Base-by-base conservation (phyloP, 2,797 vertebrate species). In the Rhinella marina region DNA sequence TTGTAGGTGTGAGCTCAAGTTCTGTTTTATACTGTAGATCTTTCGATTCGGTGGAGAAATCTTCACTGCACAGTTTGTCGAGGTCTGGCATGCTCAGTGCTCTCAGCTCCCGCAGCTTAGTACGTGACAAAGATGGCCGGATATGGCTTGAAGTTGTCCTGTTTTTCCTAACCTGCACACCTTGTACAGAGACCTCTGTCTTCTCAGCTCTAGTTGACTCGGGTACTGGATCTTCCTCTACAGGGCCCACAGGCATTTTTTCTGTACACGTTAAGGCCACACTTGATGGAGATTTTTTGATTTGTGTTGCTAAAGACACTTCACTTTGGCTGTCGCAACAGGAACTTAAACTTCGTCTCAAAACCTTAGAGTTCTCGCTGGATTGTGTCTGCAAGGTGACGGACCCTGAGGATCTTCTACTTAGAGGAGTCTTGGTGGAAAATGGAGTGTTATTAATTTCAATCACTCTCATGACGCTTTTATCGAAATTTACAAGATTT, bases 41-140 rank as follows among this genome's bases (percentile, higher is more conserved):
- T 0, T 90, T 90, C 0, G 93, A 85, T 0, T 93, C 91, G 2
- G 89, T 91, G 0, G 93, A 91, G 84, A 96, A 96, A 32, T 96
- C 94, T 66, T 96, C 96, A 0, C 92, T 93, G 7, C 96, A 97
- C 10, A 98, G 93, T 89, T 97, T 98, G 91, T 98, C 97, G 13
- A 98, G 92, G 88, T 98, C 97, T 0, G 98, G 98, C 98, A 99
- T 98, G 90, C 97, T 99, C 86, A 98, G 92, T 2, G 97, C 97
- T 64, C 97, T 93, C 19, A 98, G 94, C 89, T 99, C 97, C 92
- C 97, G 94, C 57, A 98, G 92, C 90, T 95, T 96, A 23, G 94
- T 95, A 86, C 93, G 94, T 23, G 96, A 95, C 64, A 96, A 83
- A 0, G 90, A 92, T 0, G 92, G 90, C 1, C 95, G 93, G 0